Evolutionary conservation across 1,140 invertebrate species (phyloP), one percentile per base, ranked within the genome.

Genomic region (Neuroterus valhalla): DNA sequence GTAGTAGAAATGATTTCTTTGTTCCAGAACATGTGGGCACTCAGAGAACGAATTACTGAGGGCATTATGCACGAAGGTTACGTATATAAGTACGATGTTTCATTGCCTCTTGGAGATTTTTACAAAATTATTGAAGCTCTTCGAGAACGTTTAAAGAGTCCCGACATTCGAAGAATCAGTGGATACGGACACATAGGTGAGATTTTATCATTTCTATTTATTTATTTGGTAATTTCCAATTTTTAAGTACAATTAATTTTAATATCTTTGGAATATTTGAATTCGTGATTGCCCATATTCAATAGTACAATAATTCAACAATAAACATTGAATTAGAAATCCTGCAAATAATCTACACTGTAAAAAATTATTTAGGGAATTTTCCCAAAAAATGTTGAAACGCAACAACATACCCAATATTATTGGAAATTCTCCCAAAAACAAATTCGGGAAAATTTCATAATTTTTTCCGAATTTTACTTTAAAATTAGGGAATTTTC

Each of bases 61-160:
- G 94, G 94, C 2, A 89, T 96, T n/a, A 85, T 96, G 68, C 88
- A 91, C 19, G 95, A 97, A 82, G 97, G 97, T 3, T 98, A 98
- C 89, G 94, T 95, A 26, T 99, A 98, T 87, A 99, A 99, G 87
- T 99, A 99, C 88, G 98, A 99, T 87, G 92, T 99, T 1, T 98
- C 97, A 0, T 85, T 99, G 73, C 97, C 98, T 0, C 85, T 96
- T n/a, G 86, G 91, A 5, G 84, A 94, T 45, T 99, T 97, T 87
- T 99, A 99, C 86, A 90, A 94, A 26, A 91, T 98, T 19, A 94
- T 98, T 12, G 90, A 93, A 45, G 91, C 93, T 5, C 92, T 98
- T 83, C 91, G 92, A 23, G 89, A 94, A 76, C 92, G 92, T 55
- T 81, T 97, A 14, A 91, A 91, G 0, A 84, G 90, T 62, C 88